Evolutionary conservation across 2,888 invertebrate species (phyloP).

Genomic region (Papilio protenor): DNA sequence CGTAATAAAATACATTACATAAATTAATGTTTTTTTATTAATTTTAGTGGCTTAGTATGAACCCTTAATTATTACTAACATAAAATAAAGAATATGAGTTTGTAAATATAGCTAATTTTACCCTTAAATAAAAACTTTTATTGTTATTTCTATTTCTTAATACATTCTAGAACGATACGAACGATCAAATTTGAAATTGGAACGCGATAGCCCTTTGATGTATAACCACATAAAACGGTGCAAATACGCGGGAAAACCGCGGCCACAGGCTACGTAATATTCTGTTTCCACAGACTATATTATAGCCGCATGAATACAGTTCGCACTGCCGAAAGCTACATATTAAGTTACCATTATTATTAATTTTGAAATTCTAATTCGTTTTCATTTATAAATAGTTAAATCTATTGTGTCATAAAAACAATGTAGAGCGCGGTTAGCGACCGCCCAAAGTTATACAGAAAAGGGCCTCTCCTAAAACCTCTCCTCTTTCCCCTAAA

Average conservation of each 20-base stretch:
- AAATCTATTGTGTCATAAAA: background rate
- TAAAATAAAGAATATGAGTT: background rate
- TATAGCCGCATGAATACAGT: too few species aligned
- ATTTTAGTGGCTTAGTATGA: too few species aligned
- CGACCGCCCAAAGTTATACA: too few species aligned
- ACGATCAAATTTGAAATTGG: background rate
- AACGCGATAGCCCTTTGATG: constrained; percentile 6
- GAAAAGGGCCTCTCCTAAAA: too few species aligned
- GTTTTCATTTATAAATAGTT: background rate
- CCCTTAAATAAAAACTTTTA: background rate
- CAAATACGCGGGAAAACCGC: constrained; percentile 10
- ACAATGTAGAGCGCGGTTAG: too few species aligned
- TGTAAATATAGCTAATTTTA: background rate
- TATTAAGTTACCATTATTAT: background rate
- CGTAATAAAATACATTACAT: too few species aligned
- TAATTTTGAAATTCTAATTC: background rate
- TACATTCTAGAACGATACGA: background rate
- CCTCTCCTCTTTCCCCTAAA: too few species aligned
- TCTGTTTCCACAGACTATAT: background rate
- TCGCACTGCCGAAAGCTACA: too few species aligned
- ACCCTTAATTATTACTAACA: too few species aligned
- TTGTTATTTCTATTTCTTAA: background rate
- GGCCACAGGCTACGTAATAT: background rate
- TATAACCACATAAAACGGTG: background rate
- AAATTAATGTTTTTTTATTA: too few species aligned